These are phyloP conservation scores for Rhagonycha lutea DNA, from an alignment of 2,888 invertebrate species.

Conservation along the genomic window DNA sequence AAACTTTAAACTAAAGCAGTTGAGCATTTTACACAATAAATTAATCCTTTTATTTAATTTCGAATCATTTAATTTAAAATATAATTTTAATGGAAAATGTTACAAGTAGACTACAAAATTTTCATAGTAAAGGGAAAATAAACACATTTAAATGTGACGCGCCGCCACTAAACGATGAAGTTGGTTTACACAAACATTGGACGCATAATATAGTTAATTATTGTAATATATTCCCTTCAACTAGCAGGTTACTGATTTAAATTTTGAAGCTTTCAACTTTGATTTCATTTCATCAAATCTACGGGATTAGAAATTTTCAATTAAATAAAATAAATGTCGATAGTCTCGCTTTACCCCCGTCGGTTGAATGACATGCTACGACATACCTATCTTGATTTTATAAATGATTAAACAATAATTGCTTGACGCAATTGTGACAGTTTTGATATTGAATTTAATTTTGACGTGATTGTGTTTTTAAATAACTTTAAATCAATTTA, in stretches of 20 bases:
- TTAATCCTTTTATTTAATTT: not conserved
- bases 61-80: too few species aligned
- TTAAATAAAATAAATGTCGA: not conserved
- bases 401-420: not conserved
- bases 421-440: conserved; percentile 6
- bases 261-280: too few species aligned
- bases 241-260: too few species aligned
- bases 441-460: conserved; percentile 7
- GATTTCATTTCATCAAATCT: too few species aligned
- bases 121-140: too few species aligned
- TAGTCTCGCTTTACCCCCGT: not conserved
- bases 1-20: not conserved
- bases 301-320: not conserved
- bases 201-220: too few species aligned
- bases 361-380: not conserved
- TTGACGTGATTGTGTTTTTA: conserved; percentile 1
- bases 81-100: not conserved
- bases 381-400: conserved; percentile 7
- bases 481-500: not conserved
- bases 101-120: too few species aligned
- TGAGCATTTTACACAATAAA: not conserved
- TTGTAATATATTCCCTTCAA: too few species aligned
- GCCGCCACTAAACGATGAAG: too few species aligned
- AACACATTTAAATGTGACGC: too few species aligned
- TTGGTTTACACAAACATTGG: too few species aligned